Evolutionary conservation across 2,888 invertebrate genomes (phyloP).

Genomic region (Lacanobia wlatinum): DNA sequence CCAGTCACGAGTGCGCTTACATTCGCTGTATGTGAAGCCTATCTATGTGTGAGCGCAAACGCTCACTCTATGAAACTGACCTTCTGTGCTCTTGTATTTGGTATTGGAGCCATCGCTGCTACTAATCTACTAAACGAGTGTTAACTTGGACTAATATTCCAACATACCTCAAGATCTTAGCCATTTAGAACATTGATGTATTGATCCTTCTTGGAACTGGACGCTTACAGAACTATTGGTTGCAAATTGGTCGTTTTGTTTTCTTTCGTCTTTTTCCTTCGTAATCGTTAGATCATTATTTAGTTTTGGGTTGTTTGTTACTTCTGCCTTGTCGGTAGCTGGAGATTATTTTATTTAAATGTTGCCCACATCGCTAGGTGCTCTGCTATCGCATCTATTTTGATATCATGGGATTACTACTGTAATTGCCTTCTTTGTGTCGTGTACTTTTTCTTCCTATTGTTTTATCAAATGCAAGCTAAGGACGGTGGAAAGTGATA

Average conservation of each 20-base stretch:
- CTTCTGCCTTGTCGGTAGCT: background rate
- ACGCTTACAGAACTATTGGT: constrained; percentile 36
- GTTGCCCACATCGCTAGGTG: background rate
- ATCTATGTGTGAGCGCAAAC: background rate
- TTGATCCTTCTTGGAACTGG: constrained; percentile 40
- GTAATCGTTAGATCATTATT: background rate
- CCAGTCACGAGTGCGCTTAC: background rate
- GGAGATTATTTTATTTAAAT: too few species aligned
- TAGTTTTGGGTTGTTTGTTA: background rate
- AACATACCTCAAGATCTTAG: constrained; percentile 63
- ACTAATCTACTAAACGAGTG: constrained; percentile 72
- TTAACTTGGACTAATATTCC: constrained; percentile 70
- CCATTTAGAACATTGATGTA: constrained; percentile 61
- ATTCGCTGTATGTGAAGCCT: background rate
- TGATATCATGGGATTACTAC: too few species aligned
- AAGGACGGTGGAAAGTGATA: too few species aligned
- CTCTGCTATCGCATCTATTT: background rate
- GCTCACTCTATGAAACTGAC: background rate
- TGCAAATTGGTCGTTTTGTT: constrained; percentile 21
- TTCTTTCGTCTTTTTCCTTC: constrained; percentile 4
- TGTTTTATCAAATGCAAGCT: too few species aligned
- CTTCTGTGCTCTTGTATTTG: constrained; percentile 1
- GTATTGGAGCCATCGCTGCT: constrained; percentile 36
- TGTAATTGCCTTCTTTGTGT: too few species aligned
- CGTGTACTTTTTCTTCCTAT: too few species aligned